phyloP scores from a whole-genome alignment of 2,797 vertebrate species.

The Hephaestus fuliginosus region DNA sequence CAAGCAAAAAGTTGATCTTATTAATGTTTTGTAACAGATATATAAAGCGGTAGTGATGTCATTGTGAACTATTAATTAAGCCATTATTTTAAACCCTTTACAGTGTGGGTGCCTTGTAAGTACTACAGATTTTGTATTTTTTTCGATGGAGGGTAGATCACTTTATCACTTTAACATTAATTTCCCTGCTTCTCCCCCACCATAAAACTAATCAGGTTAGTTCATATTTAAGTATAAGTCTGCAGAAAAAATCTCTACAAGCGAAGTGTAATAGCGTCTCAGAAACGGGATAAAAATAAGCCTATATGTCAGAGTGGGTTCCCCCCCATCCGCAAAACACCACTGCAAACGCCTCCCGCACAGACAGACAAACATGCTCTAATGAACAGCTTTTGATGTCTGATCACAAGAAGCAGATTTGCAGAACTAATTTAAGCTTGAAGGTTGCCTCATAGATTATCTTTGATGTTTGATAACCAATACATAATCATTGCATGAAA shows the following conservation, averaged over 20 bases:
- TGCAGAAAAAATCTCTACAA: conserved; percentile 36
- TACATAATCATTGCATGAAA: conserved; percentile 63
- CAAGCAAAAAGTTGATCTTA: not conserved
- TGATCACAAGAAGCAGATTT: conserved; percentile 67
- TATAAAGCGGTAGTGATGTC: not conserved
- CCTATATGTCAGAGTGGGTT: conserved; percentile 17
- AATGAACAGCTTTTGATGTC: conserved; percentile 70
- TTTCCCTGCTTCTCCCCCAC: not conserved
- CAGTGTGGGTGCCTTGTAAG: not conserved
- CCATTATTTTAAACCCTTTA: not conserved
- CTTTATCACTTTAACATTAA: conserved; percentile 17
- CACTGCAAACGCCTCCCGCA: conserved; percentile 27
- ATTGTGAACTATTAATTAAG: conserved; percentile 2
- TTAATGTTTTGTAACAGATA: not conserved
- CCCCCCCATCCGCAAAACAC: conserved; percentile 44
- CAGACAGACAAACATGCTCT: conserved; percentile 46
- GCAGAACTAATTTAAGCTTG: conserved; percentile 64
- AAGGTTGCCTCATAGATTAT: conserved; percentile 54
- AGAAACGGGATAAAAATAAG: conserved; percentile 47
- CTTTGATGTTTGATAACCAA: conserved; percentile 66
- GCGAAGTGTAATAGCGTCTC: conserved; percentile 46
- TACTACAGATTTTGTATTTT: not conserved
- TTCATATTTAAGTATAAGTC: conserved; percentile 21
- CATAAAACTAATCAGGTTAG: not conserved
- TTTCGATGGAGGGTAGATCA: not conserved